Evolutionary conservation across 92 coral and sea anemone species (phyloP).

Genomic region (Palythoa grandiflora): DNA sequence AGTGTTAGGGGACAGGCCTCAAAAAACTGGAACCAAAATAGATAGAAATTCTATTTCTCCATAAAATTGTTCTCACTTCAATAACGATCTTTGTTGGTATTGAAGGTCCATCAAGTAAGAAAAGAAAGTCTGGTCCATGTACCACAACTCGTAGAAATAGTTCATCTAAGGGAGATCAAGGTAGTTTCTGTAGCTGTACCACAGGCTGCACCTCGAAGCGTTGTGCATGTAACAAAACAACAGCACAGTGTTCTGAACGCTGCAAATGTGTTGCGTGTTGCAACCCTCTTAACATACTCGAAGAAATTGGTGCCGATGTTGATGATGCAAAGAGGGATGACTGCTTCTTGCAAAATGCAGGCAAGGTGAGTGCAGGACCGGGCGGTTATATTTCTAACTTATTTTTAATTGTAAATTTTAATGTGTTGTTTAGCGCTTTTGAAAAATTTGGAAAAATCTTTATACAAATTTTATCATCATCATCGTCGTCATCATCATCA

Average conservation of each 20-base stretch:
- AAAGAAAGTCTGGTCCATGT: constrained; percentile 36
- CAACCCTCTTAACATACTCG: constrained; percentile 76
- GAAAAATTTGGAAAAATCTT: too few species aligned
- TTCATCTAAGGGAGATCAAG: constrained; percentile 12
- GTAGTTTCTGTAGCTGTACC: constrained; percentile 53
- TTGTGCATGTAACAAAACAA: constrained; percentile 59
- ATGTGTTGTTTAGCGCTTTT: too few species aligned
- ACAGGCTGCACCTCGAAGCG: constrained; percentile 70
- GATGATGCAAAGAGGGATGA: constrained; percentile 63
- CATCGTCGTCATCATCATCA: too few species aligned
- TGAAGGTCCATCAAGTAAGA: constrained; percentile 24
- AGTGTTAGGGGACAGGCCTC: too few species aligned
- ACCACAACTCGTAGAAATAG: background rate
- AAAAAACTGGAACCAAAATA: too few species aligned
- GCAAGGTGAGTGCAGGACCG: constrained; percentile 48
- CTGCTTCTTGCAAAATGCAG: constrained; percentile 73
- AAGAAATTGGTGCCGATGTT: constrained; percentile 63
- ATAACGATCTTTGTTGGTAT: background rate
- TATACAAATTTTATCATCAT: too few species aligned
- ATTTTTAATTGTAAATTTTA: too few species aligned
- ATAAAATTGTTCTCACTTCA: background rate
- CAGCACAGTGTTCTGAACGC: constrained; percentile 52
- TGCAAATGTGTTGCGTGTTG: constrained; percentile 65
- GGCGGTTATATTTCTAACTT: too few species aligned
- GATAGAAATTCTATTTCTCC: too few species aligned